Conservation (phyloP, 1,140 invertebrate genomes). For the Panulirus ornatus region DNA sequence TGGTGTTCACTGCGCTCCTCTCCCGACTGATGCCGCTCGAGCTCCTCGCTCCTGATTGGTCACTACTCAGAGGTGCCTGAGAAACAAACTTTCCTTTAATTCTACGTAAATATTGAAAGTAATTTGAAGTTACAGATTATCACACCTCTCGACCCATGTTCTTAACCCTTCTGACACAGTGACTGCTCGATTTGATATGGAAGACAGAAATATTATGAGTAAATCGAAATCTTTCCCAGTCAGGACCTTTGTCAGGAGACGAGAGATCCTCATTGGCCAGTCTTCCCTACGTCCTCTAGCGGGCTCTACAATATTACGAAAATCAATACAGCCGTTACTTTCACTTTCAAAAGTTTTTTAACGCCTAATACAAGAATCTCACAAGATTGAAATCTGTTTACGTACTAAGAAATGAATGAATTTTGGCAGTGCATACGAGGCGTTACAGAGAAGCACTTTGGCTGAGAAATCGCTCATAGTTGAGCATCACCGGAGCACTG, state of each 20-base stretch:
- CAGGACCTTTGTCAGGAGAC: conserved; percentile 44
- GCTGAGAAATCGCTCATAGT: too few relatives aligned
- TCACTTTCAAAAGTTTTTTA: conserved; percentile 46
- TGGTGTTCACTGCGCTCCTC: conserved; percentile 63
- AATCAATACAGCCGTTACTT: conserved; percentile 70
- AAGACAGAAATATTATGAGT: background rate
- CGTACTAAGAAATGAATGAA: too few relatives aligned
- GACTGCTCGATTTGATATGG: background rate
- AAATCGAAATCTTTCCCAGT: conserved; percentile 32
- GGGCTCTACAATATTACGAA: conserved; percentile 63
- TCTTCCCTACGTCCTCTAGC: conserved; percentile 56
- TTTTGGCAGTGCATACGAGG: too few relatives aligned
- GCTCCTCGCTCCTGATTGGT: conserved; percentile 52
- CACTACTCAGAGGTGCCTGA: conserved; percentile 34
- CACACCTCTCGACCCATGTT: background rate
- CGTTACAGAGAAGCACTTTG: too few relatives aligned
- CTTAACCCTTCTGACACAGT: background rate
- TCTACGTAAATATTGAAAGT: background rate
- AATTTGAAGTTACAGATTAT: background rate
- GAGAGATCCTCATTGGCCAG: conserved; percentile 37
- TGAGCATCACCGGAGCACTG: too few relatives aligned
- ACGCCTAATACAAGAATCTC: background rate
- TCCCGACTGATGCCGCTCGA: conserved; percentile 48
- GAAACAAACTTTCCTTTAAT: background rate
- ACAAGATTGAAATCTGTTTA: too few relatives aligned